These are phyloP conservation scores for Sinodicranocentrus sp. DNA, from an alignment of 2,888 invertebrate species.

Conservation along the genomic window DNA sequence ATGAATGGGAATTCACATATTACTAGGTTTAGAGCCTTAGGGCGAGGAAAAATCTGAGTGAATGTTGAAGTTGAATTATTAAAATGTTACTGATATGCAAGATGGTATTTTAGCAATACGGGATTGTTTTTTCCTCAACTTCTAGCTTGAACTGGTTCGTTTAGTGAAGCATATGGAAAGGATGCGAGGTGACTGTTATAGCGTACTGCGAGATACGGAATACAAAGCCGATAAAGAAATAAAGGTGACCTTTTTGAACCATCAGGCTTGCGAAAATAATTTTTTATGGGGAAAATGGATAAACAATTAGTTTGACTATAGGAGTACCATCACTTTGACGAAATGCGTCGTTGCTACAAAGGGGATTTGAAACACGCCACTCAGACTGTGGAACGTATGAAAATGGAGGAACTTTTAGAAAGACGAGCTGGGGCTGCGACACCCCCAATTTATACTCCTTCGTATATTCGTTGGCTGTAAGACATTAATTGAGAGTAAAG, in stretches of 20 bases:
- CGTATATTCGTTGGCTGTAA: slow-evolving; percentile 77
- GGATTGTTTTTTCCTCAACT: slow-evolving; percentile 26
- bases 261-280: no score
- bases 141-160: slow-evolving; percentile 78
- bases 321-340: slow-evolving; percentile 77
- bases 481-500: slow-evolving; percentile 21
- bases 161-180: slow-evolving; percentile 79
- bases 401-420: slow-evolving; percentile 74
- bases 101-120: slow-evolving; percentile 4
- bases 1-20: no score
- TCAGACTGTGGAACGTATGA: slow-evolving; percentile 76
- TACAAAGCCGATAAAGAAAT: slow-evolving; percentile 81
- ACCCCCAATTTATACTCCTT: slow-evolving; percentile 76
- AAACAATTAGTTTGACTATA: slow-evolving; percentile 21
- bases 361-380: slow-evolving; percentile 77
- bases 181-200: slow-evolving; percentile 79
- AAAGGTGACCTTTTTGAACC: no score
- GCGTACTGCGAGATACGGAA: slow-evolving; percentile 79
- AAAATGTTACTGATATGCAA: no score
- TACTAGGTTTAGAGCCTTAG: no score
- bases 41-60: no score
- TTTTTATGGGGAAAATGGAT: not conserved
- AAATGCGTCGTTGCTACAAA: slow-evolving; percentile 77
- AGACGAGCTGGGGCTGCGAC: slow-evolving; percentile 49
- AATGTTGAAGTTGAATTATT: no score